Evolutionary conservation across 2,797 vertebrate genomes (phyloP).

Genomic region (Danionella dracula): DNA sequence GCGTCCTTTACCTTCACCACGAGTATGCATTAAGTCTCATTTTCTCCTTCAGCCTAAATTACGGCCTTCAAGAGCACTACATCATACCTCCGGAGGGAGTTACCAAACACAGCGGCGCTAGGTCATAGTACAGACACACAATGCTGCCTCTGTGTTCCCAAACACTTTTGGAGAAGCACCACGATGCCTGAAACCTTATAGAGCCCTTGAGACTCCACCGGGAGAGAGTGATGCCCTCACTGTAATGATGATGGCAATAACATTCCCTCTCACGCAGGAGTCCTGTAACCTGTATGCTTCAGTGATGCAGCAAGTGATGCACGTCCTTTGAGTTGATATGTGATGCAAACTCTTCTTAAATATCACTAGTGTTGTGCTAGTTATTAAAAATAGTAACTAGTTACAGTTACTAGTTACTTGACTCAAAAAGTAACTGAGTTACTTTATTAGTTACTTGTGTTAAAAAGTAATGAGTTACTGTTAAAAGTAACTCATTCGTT

Average conservation of each 20-base stretch:
- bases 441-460: too few species aligned
- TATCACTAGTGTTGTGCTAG: too few species aligned
- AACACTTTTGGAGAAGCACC: constrained; percentile 54
- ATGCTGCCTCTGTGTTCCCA: constrained; percentile 64
- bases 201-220: constrained; percentile 53
- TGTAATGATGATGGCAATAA: constrained; percentile 61
- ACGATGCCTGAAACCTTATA: constrained; percentile 57
- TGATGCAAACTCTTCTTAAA: too few species aligned
- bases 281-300: neutral
- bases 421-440: too few species aligned
- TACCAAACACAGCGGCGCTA: constrained; percentile 42
- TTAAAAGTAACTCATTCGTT: too few species aligned
- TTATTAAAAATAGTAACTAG: too few species aligned
- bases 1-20: constrained; percentile 45
- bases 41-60: constrained; percentile 9
- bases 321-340: too few species aligned
- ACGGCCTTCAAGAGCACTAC: constrained; percentile 33
- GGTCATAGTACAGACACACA: constrained; percentile 55
- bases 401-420: too few species aligned
- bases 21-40: neutral
- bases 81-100: constrained; percentile 32
- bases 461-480: too few species aligned
- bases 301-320: too few species aligned
- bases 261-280: constrained; percentile 52
- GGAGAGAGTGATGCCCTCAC: constrained; percentile 38